Percentiles rank a stretch among this genome's conserved stretches.
Conservation (phyloP, 2,113 vertebrate genomes). For the Petroica traversi region DNA sequence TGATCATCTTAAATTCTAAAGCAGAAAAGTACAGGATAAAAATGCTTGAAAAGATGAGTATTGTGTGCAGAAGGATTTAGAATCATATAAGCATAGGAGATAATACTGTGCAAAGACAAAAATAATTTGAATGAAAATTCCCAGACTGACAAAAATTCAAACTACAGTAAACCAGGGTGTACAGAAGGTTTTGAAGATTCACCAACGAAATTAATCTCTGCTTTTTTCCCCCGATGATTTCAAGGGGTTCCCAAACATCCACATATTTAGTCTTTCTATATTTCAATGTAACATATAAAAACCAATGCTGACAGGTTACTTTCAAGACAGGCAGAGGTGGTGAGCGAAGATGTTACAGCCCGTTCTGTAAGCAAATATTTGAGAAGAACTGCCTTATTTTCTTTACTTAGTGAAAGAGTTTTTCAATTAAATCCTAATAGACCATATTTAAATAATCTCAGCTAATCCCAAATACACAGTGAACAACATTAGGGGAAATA, state of each 20-base stretch:
- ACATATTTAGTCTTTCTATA: not conserved
- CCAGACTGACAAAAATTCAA: not conserved
- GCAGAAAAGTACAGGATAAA: not conserved
- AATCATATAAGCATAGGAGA: not conserved
- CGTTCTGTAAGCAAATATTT: slow-evolving; percentile 5
- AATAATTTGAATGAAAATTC: not conserved
- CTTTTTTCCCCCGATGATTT: not conserved
- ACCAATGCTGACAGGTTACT: not conserved
- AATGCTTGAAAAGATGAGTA: not conserved
- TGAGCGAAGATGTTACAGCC: not conserved
- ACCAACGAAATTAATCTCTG: not conserved
- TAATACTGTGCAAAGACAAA: not conserved
- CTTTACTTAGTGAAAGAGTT: not conserved
- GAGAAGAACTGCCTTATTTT: not conserved
- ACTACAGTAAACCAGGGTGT: not conserved
- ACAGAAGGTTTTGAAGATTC: not conserved
- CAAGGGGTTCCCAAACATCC: not conserved
- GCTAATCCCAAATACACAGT: not conserved
- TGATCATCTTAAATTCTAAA: not conserved
- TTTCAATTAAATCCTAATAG: slow-evolving; percentile 1
- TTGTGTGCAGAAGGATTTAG: not conserved
- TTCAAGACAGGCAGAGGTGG: not conserved
- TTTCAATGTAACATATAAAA: not conserved
- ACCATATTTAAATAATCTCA: not conserved
- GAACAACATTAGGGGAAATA: not conserved